Base-by-base conservation (phyloP, 1,140 invertebrate species). In the Wasmannia auropunctata region DNA sequence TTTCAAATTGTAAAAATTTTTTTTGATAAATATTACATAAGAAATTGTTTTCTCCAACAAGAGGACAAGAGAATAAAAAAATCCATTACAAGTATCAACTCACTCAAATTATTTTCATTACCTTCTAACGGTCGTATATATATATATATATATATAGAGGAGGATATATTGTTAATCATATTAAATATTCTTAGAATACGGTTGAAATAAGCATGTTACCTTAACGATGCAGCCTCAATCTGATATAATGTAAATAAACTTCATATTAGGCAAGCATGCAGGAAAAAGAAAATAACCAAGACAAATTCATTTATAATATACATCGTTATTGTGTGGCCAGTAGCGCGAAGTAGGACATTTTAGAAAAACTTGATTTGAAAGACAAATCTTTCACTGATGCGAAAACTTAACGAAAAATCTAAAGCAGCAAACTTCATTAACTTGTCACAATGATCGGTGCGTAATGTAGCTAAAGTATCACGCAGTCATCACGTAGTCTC, bases 401-500 rank as follows among this genome's bases (percentile, higher is more conserved):
- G 19, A 56, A 37, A 40, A 37, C 19, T 60, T 43, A 0, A 60
- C 0, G 11, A 1, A 14, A 34, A 22, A 1, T 60, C 10, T 62
- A 22, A 34, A 62, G 11, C 25, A 3, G 31, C 6, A 16, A 6
- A 58, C 31, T 10, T n/a, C 40, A 70, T 11, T 40, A 28, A 22
- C 7, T 79, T 25, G 11, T 70, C 22, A 43, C 49, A 56, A 81
- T 56, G 25, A 43, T 70, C 25, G 19, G 7, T 19, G n/a, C n/a
- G 34, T 25, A 58, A 81, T 37, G 14, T 46, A 28, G 2, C 4
- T 65, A 22, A 34, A 34, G n/a, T 74, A 11, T 43, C 19, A n/a
- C n/a, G n/a, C n/a, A 81, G 25, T 14, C 51, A 69, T 69, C 31
- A 25, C 31, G 6, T 34, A 31, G 14, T 58, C 92, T 94, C 91